Evolutionary conservation across 2,113 vertebrate species (phyloP).

Genomic region (Caloenas nicobarica): DNA sequence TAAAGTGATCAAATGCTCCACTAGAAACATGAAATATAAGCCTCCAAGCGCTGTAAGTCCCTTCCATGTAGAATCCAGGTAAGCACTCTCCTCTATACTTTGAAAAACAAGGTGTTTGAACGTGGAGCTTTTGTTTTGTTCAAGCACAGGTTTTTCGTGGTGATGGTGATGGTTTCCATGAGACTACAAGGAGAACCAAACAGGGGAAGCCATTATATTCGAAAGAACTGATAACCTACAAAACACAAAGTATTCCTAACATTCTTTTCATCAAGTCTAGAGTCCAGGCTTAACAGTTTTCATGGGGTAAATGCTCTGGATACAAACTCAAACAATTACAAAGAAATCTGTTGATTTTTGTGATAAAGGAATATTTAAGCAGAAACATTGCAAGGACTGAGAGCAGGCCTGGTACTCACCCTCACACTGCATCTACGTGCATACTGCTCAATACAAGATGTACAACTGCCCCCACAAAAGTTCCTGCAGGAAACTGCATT

Average conservation of each 20-base stretch:
- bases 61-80: slow-evolving; percentile 91
- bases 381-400: not conserved
- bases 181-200: slow-evolving; percentile 63
- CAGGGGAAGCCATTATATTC: not conserved
- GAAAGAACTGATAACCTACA: not conserved
- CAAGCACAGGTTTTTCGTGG: slow-evolving; percentile 69
- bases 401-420: not conserved
- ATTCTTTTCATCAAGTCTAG: not conserved
- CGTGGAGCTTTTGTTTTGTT: slow-evolving; percentile 65
- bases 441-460: not conserved
- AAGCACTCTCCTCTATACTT: slow-evolving; percentile 73
- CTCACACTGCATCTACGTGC: not conserved
- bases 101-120: slow-evolving; percentile 75
- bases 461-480: not conserved
- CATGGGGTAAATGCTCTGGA: not conserved
- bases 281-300: not conserved
- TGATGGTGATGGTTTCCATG: slow-evolving; percentile 80
- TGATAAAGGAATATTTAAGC: not conserved
- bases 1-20: slow-evolving; percentile 94
- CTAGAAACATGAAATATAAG: slow-evolving; percentile 97
- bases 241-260: not conserved
- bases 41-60: slow-evolving; percentile 92
- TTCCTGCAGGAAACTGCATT: not conserved
- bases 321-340: not conserved
- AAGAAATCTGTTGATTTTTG: not conserved